Evolutionary conservation across 2,797 vertebrate species (phyloP).

Genomic region (Pachyuromys duprasi): DNA sequence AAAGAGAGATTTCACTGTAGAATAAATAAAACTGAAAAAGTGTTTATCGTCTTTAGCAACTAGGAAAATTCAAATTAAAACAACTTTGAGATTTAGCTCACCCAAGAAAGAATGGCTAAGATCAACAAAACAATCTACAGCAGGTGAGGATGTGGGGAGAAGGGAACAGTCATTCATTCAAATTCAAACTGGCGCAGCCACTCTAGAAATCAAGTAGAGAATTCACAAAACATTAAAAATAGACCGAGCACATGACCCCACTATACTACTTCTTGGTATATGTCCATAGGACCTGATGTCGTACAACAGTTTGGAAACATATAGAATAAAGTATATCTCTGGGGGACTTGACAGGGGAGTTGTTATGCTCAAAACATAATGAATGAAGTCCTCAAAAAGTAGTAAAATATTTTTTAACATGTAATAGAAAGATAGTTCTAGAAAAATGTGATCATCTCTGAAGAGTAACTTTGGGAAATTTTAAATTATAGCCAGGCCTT

Average conservation of each 20-base stretch:
- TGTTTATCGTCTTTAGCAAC: background rate
- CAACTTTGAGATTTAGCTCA: background rate
- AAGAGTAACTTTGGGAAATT: background rate
- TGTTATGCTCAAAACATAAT: background rate
- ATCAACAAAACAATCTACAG: background rate
- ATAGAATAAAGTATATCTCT: background rate
- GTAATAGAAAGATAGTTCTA: background rate
- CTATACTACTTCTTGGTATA: background rate
- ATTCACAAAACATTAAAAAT: background rate
- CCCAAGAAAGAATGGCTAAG: background rate
- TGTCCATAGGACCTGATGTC: background rate
- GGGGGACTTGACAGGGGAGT: too few relatives aligned
- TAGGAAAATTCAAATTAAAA: background rate
- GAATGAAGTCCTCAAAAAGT: background rate
- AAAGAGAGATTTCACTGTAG: background rate
- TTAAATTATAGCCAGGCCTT: background rate
- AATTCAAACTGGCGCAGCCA: background rate
- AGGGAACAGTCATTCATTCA: background rate
- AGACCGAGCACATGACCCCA: background rate
- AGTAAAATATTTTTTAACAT: background rate
- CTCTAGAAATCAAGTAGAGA: background rate
- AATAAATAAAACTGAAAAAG: background rate
- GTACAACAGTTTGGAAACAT: too few relatives aligned
- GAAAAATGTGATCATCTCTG: background rate
- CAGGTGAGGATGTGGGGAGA: background rate